Conservation (phyloP, 2,888 invertebrate genomes). For the Hydroisotoma schaefferi region DNA sequence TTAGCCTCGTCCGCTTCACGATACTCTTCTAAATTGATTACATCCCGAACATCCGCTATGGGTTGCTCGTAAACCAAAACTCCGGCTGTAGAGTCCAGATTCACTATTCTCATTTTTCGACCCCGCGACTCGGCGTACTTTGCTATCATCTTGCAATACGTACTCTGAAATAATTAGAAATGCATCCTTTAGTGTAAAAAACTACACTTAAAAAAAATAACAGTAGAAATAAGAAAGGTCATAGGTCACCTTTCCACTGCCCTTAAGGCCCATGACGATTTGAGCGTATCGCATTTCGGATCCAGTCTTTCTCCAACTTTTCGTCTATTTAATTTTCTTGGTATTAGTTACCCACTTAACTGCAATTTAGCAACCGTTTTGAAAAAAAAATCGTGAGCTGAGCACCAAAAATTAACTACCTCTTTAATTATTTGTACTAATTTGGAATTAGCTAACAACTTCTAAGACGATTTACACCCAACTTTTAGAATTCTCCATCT, state of each 20-base stretch:
- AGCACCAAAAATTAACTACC: too few species aligned
- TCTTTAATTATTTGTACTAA: too few species aligned
- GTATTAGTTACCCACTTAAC: too few species aligned
- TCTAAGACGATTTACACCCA: too few species aligned
- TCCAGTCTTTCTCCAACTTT: too few species aligned
- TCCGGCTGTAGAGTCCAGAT: conserved; percentile 96
- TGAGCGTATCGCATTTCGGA: conserved; percentile 87
- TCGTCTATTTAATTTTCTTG: too few species aligned
- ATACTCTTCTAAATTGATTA: conserved; percentile 83
- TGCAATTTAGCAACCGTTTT: too few species aligned
- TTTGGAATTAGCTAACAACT: too few species aligned
- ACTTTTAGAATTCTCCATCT: too few species aligned
- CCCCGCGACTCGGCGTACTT: conserved; percentile 74
- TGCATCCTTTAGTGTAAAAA: background rate
- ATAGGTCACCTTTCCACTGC: conserved; percentile 81
- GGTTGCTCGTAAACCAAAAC: conserved; percentile 82
- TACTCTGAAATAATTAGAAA: conserved; percentile 63
- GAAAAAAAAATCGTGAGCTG: too few species aligned
- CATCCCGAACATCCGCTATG: conserved; percentile 75
- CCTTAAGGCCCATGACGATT: conserved; percentile 92
- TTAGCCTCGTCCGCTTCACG: conserved; percentile 27
- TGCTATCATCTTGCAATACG: conserved; percentile 84
- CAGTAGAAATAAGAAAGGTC: background rate
- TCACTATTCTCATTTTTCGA: conserved; percentile 78
- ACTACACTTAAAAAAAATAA: background rate